Percentiles rank a stretch among this genome's conserved stretches.
phyloP scores from a whole-genome alignment of 2,113 vertebrate species.

The Plecturocebus donacophilus region DNA sequence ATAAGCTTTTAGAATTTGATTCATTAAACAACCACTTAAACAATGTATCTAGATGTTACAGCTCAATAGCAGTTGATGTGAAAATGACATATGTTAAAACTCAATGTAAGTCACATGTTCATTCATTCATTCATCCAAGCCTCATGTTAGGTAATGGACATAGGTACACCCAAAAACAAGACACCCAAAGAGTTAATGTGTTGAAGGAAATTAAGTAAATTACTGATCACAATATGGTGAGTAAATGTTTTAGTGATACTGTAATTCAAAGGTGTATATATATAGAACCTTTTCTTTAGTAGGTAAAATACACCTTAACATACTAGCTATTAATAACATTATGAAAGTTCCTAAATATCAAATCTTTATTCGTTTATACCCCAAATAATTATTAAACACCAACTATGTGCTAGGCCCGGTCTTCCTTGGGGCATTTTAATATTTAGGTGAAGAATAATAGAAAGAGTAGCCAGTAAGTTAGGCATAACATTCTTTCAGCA shows the following conservation, averaged over 20 bases:
- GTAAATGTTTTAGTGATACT: not conserved
- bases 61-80: not conserved
- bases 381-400: not conserved
- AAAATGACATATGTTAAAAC: not conserved
- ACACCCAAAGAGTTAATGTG: not conserved
- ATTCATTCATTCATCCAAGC: not conserved
- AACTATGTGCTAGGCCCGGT: not conserved
- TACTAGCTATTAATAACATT: not conserved
- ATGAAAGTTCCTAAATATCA: not conserved
- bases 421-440: not conserved
- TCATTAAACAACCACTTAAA: not conserved
- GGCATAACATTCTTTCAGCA: not conserved
- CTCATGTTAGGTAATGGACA: not conserved
- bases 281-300: not conserved
- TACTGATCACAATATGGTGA: not conserved
- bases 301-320: not conserved
- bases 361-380: not conserved
- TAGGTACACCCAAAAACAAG: not conserved
- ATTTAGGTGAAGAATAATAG: not conserved
- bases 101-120: not conserved
- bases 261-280: not conserved
- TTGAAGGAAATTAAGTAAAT: not conserved
- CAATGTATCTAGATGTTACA: not conserved
- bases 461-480: not conserved
- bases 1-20: not conserved